A percentile compares a stretch with the other conserved stretches of the same genome.
Conservation (phyloP, 2,113 vertebrate species). For the Neodon shergylaensis region DNA sequence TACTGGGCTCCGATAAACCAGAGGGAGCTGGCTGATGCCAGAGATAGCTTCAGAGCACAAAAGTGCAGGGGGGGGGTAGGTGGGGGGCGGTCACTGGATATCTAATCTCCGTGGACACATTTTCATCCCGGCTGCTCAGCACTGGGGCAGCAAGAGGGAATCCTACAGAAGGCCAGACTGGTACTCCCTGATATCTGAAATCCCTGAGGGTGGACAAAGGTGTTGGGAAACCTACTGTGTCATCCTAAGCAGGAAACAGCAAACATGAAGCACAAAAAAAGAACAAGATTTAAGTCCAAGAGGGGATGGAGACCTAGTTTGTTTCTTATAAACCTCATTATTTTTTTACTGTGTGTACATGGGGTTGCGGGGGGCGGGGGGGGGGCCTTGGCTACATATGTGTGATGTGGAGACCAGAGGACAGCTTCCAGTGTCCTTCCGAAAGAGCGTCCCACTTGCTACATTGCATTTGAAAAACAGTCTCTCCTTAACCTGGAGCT, state of each 20-base stretch:
- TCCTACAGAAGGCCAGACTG: conserved; percentile 30
- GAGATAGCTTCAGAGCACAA: conserved; percentile 77
- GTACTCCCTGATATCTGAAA: conserved; percentile 64
- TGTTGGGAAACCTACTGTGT: conserved; percentile 63
- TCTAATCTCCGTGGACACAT: conserved; percentile 81
- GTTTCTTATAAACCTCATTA: neutral
- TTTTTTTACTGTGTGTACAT: neutral
- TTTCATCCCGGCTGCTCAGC: conserved; percentile 74
- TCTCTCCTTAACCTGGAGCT: neutral
- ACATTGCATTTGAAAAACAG: neutral
- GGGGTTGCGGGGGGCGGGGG: too few species aligned
- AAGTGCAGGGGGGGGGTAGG: neutral
- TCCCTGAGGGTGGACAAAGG: conserved; percentile 60
- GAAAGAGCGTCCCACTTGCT: neutral
- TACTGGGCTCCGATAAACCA: conserved; percentile 87
- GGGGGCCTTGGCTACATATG: too few species aligned
- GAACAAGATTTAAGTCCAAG: neutral
- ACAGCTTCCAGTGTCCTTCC: neutral
- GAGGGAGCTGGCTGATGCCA: conserved; percentile 78
- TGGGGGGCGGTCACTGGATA: conserved; percentile 22
- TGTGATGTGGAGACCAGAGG: neutral
- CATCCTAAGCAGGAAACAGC: conserved; percentile 64
- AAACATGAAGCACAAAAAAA: neutral
- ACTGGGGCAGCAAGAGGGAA: neutral
- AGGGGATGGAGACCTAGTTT: neutral